Conservation (phyloP, 2,113 vertebrate genomes). For the Sylvietta virens region DNA sequence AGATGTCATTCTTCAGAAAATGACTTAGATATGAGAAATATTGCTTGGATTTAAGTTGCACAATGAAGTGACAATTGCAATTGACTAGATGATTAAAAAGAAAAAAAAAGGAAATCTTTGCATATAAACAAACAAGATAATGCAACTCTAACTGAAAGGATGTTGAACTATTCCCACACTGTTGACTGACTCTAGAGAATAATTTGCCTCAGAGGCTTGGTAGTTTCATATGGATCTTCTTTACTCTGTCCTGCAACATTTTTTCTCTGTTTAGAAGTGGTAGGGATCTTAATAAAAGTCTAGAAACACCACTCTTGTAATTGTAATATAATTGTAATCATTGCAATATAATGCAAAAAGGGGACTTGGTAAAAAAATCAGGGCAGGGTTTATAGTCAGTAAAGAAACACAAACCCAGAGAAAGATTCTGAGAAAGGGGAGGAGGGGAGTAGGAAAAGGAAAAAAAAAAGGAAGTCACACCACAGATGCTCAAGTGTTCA, state of each 20-base stretch:
- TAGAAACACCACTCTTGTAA: neutral
- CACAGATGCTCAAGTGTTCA: constrained; percentile 57
- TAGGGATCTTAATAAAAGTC: neutral
- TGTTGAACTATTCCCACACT: neutral
- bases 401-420: neutral
- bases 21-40: neutral
- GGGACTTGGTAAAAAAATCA: neutral
- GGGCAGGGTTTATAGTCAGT: neutral
- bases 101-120: neutral
- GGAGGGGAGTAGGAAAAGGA: neutral
- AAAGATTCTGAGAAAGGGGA: neutral
- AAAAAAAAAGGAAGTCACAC: neutral
- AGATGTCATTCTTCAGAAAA: neutral
- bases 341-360: neutral
- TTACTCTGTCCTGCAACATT: neutral
- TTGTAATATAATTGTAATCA: neutral
- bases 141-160: neutral
- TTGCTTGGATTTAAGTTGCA: neutral
- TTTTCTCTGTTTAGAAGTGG: neutral
- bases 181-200: neutral
- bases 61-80: neutral
- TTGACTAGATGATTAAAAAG: neutral
- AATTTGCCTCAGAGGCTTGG: neutral
- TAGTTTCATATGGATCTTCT: neutral
- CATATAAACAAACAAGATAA: neutral